phyloP scores from a whole-genome alignment of 1,140 invertebrate genomes.

The Zaprionus lachaisei region DNA sequence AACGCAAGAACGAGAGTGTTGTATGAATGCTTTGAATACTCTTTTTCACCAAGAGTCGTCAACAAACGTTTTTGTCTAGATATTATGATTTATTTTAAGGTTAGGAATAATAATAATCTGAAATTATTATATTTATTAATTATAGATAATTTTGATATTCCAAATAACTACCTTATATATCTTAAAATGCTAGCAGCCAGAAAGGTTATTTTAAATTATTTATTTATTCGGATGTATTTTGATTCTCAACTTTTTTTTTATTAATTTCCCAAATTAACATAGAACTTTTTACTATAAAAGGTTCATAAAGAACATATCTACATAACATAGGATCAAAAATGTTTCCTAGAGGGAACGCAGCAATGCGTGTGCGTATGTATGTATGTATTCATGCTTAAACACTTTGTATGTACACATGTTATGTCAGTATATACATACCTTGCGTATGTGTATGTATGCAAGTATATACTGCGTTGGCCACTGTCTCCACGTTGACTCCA shows the following conservation, averaged over 20 bases:
- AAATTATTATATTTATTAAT: neutral
- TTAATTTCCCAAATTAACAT: too few relatives aligned
- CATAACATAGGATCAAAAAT: neutral
- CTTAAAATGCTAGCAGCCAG: neutral
- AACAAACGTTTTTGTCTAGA: too few relatives aligned
- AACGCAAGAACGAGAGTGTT: conserved; percentile 5
- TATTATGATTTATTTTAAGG: neutral
- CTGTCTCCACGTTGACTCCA: conserved; percentile 52
- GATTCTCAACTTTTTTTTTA: too few relatives aligned
- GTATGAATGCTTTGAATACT: conserved; percentile 19
- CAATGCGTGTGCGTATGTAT: neutral
- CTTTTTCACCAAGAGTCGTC: neutral
- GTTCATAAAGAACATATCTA: neutral
- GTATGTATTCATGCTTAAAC: neutral
- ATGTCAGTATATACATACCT: too few relatives aligned
- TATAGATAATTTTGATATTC: neutral
- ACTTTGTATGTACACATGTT: conserved; percentile 3
- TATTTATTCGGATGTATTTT: too few relatives aligned
- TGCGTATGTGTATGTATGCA: conserved; percentile 3
- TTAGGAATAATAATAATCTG: neutral
- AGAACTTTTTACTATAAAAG: neutral
- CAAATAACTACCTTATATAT: neutral
- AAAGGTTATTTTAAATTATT: neutral
- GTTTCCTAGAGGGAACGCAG: neutral
- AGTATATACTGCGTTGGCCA: conserved; percentile 9